Base-by-base conservation (phyloP, 2,113 vertebrate genomes). In the Limanda limanda region DNA sequence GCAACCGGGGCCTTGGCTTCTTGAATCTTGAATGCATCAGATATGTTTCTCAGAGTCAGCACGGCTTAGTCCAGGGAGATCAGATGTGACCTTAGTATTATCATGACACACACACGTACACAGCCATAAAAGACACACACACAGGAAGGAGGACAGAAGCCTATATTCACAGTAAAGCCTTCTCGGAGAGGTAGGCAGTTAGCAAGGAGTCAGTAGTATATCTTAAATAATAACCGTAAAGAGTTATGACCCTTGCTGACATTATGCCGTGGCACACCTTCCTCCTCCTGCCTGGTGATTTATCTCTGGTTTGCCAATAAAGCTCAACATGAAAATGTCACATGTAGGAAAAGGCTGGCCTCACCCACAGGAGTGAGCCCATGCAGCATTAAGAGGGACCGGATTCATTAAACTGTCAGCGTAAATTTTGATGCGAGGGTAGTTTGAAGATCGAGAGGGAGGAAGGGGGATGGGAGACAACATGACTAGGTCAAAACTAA, bases 321-420 rank as follows among this genome's bases (percentile, higher is more conserved):
- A 89, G 85, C 86, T 89, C 77, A 76, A 91, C 89, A 82, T 91
- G 91, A 85, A 92, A 92, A 91, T 90, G 89, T 86, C 87, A 91
- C 88, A 88, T 87, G 85, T 89, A 80, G 76, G 67, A 81, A 78
- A 81, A 81, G 82, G 80, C 69, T 59, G 74, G 88, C 83, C 84
- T 84, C 65, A 31, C 85, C 76, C 81, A 67, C 71, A 25, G 58
- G 59, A 86, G 85, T 74, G 72, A 88, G 87, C 78, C 72, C 71
- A 31, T 67, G 81, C 71, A 76, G 88, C 86, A 91, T 92, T 91
- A 91, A 89, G 82, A 82, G 62, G 88, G 74, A 61, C 78, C 12
- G 40, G 86, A 91, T 92, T 93, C 92, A 94, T 94, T 94, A 94
- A 93, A 91, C 79, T 92, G 93, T 92, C 91, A 24, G 81, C 42